Evolutionary conservation across 1,140 invertebrate species (phyloP).

Genomic region (Aricia agestis): DNA sequence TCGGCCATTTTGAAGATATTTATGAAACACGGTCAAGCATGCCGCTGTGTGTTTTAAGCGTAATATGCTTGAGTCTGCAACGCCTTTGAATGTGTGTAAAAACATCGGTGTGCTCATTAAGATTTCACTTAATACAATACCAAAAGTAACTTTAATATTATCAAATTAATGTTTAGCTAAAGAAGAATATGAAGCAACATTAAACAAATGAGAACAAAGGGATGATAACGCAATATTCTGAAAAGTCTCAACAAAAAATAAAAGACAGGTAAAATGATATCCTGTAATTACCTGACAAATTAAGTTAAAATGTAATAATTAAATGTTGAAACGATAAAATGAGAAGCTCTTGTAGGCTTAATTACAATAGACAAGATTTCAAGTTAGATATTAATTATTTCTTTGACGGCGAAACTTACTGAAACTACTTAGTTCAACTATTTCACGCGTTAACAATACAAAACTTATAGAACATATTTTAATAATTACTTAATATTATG

Average conservation of each 20-base stretch:
- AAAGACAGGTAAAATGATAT: neutral
- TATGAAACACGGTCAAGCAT: slow-evolving; percentile 40
- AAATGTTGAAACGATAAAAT: neutral
- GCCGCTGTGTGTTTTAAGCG: slow-evolving; percentile 55
- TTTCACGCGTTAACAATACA: neutral
- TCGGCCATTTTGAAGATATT: slow-evolving; percentile 18
- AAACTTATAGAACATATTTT: neutral
- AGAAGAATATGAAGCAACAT: neutral
- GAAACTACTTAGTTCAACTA: neutral
- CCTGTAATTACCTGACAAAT: neutral
- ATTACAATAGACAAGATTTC: neutral
- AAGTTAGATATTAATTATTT: neutral
- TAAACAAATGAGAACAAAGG: neutral
- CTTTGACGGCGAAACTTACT: neutral
- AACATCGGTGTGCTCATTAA: slow-evolving; percentile 42
- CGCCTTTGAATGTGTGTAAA: slow-evolving; percentile 61
- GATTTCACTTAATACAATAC: slow-evolving; percentile 24
- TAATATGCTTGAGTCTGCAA: slow-evolving; percentile 55
- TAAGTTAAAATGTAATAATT: neutral
- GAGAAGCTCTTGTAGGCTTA: neutral
- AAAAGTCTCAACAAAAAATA: neutral
- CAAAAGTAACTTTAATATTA: slow-evolving; percentile 16
- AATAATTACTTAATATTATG: too few species aligned
- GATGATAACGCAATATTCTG: neutral
- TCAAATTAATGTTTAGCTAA: neutral